Percentiles rank a stretch among this genome's conserved stretches.
phyloP scores from a whole-genome alignment of 2,797 vertebrate genomes.

The Pteronotus mesoamericanus region DNA sequence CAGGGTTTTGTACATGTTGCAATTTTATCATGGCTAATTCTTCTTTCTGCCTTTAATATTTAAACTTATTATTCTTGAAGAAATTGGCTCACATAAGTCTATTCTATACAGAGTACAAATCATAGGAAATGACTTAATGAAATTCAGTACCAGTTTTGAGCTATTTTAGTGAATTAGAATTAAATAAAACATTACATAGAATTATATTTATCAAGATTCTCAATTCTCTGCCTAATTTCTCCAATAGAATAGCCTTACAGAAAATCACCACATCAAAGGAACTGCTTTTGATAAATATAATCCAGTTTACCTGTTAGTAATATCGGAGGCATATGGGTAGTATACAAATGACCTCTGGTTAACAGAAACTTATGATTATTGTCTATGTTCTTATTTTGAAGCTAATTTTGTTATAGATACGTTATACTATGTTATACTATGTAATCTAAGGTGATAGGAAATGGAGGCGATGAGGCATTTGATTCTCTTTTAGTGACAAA shows the following conservation, averaged over 20 bases:
- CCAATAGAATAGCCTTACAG: slow-evolving; percentile 10
- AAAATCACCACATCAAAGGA: slow-evolving; percentile 7
- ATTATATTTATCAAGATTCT: slow-evolving; percentile 57
- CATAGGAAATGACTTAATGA: slow-evolving; percentile 58
- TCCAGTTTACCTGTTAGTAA: slow-evolving; percentile 41
- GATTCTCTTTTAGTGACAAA: slow-evolving; percentile 51
- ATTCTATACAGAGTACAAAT: slow-evolving; percentile 41
- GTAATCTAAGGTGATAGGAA: slow-evolving; percentile 6
- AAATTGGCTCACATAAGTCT: slow-evolving; percentile 2
- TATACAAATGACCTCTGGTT: slow-evolving; percentile 24
- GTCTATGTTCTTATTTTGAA: slow-evolving; percentile 43
- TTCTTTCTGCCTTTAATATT: slow-evolving; percentile 47
- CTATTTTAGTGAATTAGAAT: slow-evolving; percentile 55
- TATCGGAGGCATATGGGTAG: neutral
- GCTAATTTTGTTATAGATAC: slow-evolving; percentile 4
- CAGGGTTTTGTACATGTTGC: neutral
- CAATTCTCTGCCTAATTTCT: slow-evolving; percentile 50
- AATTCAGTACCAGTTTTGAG: slow-evolving; percentile 55
- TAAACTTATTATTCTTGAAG: slow-evolving; percentile 19
- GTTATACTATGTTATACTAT: neutral
- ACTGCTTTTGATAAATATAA: slow-evolving; percentile 22
- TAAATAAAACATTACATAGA: slow-evolving; percentile 16
- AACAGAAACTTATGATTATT: slow-evolving; percentile 33
- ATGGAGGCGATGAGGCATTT: neutral
- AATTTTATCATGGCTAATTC: slow-evolving; percentile 14